A percentile compares a stretch with the other conserved stretches of the same genome.
Conservation (phyloP, 2,888 invertebrate species). For the Melinaea menophilus region DNA sequence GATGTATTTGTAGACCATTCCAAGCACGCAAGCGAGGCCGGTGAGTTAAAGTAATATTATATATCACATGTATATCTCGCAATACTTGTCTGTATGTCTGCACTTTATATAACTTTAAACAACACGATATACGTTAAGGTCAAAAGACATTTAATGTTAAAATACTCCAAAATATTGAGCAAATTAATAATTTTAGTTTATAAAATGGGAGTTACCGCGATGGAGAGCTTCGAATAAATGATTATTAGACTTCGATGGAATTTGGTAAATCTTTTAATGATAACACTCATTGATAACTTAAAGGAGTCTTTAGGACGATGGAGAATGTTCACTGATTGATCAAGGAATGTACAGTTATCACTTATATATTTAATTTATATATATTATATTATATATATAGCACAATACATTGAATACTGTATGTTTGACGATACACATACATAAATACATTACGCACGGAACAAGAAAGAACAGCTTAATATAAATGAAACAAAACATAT, state of each 20-base stretch:
- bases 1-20: constrained; percentile 63
- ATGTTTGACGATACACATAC: not conserved
- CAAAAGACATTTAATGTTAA: not conserved
- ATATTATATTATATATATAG: too few species aligned
- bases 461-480: too few species aligned
- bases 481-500: too few species aligned
- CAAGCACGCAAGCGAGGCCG: constrained; percentile 65
- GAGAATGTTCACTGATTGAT: not conserved
- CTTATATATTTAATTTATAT: too few species aligned
- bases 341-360: too few species aligned
- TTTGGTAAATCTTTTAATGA: constrained; percentile 54
- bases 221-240: constrained; percentile 75
- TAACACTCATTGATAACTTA: not conserved
- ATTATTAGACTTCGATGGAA: constrained; percentile 53
- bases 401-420: too few species aligned
- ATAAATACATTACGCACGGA: not conserved
- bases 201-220: constrained; percentile 74
- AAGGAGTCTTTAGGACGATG: constrained; percentile 20
- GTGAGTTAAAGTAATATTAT: constrained; percentile 56
- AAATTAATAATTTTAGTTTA: constrained; percentile 60
- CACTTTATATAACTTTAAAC: constrained; percentile 16
- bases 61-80: constrained; percentile 20
- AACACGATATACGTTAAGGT: too few species aligned
- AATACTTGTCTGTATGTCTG: constrained; percentile 14
- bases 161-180: not conserved